These are phyloP conservation scores for Vombatus ursinus DNA, from an alignment of 2,113 vertebrate genomes.

Conservation along the genomic window DNA sequence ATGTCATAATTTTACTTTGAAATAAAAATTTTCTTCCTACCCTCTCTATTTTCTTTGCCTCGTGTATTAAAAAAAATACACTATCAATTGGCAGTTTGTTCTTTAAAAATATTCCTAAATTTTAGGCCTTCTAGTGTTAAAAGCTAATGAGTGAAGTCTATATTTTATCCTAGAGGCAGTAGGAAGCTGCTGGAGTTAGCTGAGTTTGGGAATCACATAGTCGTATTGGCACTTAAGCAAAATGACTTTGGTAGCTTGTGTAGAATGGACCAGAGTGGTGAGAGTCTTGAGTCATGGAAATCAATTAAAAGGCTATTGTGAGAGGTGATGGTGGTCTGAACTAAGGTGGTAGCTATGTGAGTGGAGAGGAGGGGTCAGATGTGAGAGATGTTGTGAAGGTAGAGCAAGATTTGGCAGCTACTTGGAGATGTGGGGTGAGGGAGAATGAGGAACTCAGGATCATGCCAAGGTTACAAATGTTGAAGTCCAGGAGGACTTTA, in stretches of 20 bases:
- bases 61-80: background rate
- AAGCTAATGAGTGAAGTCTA: background rate
- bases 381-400: background rate
- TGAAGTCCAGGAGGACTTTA: background rate
- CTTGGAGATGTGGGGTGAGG: background rate
- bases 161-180: background rate
- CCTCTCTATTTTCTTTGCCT: background rate
- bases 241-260: background rate
- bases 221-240: background rate
- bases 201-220: background rate
- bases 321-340: background rate
- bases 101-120: too few relatives aligned
- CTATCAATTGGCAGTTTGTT: background rate
- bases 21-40: background rate
- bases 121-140: background rate
- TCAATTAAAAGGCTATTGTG: background rate
- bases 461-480: background rate
- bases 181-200: background rate
- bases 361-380: background rate
- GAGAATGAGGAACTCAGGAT: background rate
- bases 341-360: background rate
- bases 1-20: background rate
- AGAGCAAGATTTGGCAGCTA: background rate
- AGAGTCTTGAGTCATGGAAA: background rate
- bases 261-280: background rate